These are phyloP conservation scores for Percina caprodes DNA, from an alignment of 2,113 vertebrate genomes.

Conservation along the genomic window DNA sequence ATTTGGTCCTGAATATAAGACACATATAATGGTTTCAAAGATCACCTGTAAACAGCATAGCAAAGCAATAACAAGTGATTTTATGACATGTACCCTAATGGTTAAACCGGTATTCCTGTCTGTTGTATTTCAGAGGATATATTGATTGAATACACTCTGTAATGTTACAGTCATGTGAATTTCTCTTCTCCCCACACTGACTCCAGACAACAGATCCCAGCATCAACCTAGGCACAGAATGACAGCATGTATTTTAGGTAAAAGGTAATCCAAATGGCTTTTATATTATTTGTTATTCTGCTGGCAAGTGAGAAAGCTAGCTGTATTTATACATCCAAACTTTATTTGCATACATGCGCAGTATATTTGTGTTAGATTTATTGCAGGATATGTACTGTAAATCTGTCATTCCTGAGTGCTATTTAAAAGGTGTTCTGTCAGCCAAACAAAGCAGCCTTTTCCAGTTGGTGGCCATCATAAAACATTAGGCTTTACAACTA, in stretches of 20 bases:
- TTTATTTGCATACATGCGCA: background rate
- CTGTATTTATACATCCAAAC: background rate
- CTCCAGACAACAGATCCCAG: conserved; percentile 11
- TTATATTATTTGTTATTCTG: background rate
- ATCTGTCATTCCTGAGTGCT: too few species aligned
- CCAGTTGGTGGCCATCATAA: background rate
- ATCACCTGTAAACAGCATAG: background rate
- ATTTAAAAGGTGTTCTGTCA: background rate
- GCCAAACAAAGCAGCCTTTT: background rate
- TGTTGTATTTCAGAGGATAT: background rate
- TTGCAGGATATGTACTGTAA: background rate
- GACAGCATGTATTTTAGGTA: conserved; percentile 31
- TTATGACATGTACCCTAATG: background rate
- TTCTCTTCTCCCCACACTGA: background rate
- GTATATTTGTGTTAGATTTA: background rate
- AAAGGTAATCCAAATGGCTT: conserved; percentile 30
- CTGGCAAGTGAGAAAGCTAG: background rate
- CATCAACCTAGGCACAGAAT: conserved; percentile 34
- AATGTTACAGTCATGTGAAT: background rate
- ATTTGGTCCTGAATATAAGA: background rate
- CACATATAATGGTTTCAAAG: background rate
- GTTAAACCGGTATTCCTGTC: background rate
- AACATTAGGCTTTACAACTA: background rate
- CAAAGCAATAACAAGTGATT: background rate
- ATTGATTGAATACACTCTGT: background rate